Percentiles rank a stretch among this genome's conserved stretches.
phyloP scores from a whole-genome alignment of 1,140 invertebrate genomes.

The Latrodectus geometricus region DNA sequence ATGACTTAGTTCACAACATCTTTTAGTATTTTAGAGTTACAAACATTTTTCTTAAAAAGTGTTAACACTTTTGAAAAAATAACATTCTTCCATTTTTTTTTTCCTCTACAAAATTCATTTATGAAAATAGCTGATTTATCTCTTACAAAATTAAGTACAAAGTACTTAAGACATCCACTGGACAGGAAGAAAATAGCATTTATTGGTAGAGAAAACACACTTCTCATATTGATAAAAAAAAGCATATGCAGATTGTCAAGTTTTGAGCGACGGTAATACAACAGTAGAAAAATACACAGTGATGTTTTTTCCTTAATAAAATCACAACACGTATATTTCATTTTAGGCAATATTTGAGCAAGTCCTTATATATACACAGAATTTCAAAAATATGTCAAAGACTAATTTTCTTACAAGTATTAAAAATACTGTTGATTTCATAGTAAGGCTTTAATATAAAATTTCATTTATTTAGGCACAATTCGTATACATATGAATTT shows the following conservation, averaged over 20 bases:
- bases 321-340: not conserved
- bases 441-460: too few relatives aligned
- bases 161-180: slow-evolving; percentile 19
- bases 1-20: slow-evolving; percentile 56
- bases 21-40: slow-evolving; percentile 11
- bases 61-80: not conserved
- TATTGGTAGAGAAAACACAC: slow-evolving; percentile 4
- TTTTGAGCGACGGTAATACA: not conserved
- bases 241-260: not conserved
- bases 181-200: slow-evolving; percentile 30
- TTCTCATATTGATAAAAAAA: slow-evolving; percentile 27
- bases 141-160: slow-evolving; percentile 53
- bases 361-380: too few relatives aligned
- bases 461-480: too few relatives aligned
- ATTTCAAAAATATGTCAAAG: too few relatives aligned
- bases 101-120: slow-evolving; percentile 5
- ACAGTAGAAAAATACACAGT: slow-evolving; percentile 38
- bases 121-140: slow-evolving; percentile 35
- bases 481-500: too few relatives aligned
- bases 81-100: not conserved
- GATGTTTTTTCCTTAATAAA: not conserved
- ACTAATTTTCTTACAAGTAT: too few relatives aligned
- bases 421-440: too few relatives aligned
- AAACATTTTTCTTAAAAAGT: not conserved
- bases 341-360: slow-evolving; percentile 1